A percentile compares a stretch with the other conserved stretches of the same genome.
Evolutionary conservation across 2,113 vertebrate genomes (phyloP).

Genomic region (Pluvianellus socialis): DNA sequence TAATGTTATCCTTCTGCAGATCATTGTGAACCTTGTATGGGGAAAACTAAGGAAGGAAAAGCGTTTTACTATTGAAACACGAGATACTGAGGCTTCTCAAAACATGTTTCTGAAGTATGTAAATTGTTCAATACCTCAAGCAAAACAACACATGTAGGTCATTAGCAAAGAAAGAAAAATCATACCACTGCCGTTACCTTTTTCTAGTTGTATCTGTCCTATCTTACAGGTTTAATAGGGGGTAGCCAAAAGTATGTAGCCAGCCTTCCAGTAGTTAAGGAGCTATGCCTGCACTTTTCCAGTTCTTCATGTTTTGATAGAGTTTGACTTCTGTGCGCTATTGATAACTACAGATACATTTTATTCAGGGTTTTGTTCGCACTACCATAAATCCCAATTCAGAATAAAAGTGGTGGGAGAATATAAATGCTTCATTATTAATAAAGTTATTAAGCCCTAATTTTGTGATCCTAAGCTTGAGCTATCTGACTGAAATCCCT

Average conservation of each 20-base stretch:
- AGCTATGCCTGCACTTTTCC: background rate
- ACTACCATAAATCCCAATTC: background rate
- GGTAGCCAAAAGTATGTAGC: background rate
- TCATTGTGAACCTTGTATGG: background rate
- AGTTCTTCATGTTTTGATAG: background rate
- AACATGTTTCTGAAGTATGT: background rate
- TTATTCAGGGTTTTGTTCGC: background rate
- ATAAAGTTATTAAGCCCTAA: background rate
- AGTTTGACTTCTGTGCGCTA: background rate
- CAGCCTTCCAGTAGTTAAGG: background rate
- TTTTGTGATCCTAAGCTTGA: conserved; percentile 17
- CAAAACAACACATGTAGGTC: background rate
- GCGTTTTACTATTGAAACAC: rapidly evolving
- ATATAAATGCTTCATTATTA: conserved; percentile 4
- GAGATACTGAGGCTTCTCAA: background rate
- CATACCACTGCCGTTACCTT: background rate
- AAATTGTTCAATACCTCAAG: background rate
- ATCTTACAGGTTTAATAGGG: background rate
- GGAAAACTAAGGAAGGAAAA: background rate
- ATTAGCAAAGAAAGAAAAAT: background rate
- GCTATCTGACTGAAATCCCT: background rate
- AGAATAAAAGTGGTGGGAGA: background rate
- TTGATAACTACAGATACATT: background rate
- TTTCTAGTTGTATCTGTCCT: background rate
- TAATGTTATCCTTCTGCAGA: background rate